phyloP scores from a whole-genome alignment of 2,888 invertebrate genomes.

The Onchidella celtica region DNA sequence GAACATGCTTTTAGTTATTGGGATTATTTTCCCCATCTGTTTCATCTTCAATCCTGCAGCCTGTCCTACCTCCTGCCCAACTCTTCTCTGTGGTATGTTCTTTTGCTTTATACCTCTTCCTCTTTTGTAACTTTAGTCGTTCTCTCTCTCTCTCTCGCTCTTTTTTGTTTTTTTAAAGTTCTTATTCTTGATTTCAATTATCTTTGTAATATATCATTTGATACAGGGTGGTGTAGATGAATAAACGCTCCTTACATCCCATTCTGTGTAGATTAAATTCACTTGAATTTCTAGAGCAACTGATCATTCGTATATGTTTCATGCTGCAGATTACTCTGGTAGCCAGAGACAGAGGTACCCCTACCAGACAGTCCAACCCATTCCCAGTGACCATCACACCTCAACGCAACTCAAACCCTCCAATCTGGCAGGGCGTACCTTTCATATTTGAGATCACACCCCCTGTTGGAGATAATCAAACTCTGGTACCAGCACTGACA shows the following conservation, averaged over 20 bases:
- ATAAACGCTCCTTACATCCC: too few relatives aligned
- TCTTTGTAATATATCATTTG: too few relatives aligned
- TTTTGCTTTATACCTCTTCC: background rate
- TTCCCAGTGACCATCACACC: conserved; percentile 10
- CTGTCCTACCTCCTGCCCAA: too few relatives aligned
- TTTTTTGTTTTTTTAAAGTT: background rate
- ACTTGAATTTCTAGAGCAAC: too few relatives aligned
- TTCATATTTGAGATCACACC: background rate
- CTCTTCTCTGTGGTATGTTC: too few relatives aligned
- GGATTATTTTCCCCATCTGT: too few relatives aligned
- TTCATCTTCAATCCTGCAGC: too few relatives aligned
- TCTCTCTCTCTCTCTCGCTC: background rate
- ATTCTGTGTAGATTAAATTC: too few relatives aligned
- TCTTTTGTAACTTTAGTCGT: background rate
- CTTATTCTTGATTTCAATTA: too few relatives aligned
- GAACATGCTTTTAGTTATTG: too few relatives aligned
- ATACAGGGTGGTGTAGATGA: too few relatives aligned
- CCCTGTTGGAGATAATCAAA: conserved; percentile 26
- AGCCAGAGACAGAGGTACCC: conserved; percentile 36
- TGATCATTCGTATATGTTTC: too few relatives aligned
- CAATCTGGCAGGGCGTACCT: conserved; percentile 29
- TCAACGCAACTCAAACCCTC: background rate
- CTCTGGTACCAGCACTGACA: background rate
- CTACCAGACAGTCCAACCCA: background rate
- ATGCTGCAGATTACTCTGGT: conserved; percentile 22